These are phyloP conservation scores for Oenanthe melanoleuca DNA, from an alignment of 2,113 vertebrate species.

Conservation along the genomic window DNA sequence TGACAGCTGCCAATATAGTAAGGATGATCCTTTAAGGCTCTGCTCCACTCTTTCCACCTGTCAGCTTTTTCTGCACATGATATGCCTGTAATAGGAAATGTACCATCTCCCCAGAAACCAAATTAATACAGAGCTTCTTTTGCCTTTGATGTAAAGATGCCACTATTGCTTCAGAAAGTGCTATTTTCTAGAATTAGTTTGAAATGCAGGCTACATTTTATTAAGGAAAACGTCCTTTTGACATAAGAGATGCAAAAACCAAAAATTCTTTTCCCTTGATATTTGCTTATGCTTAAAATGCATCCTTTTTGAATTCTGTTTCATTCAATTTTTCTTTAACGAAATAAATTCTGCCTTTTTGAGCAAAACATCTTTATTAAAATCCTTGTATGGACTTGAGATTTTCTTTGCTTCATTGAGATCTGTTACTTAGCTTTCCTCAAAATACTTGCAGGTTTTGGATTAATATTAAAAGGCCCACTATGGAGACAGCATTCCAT, in stretches of 20 bases:
- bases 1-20: background rate
- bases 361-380: background rate
- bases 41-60: background rate
- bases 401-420: background rate
- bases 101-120: background rate
- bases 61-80: constrained; percentile 7
- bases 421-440: background rate
- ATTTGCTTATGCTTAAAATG: background rate
- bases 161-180: background rate
- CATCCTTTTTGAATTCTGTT: background rate
- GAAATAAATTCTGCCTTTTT: background rate
- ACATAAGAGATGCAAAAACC: background rate
- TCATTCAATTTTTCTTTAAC: background rate
- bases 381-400: background rate
- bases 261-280: background rate
- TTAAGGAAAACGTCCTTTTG: background rate
- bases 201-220: background rate
- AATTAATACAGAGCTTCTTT: constrained; percentile 4
- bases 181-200: background rate
- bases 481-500: background rate
- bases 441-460: background rate
- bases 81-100: background rate
- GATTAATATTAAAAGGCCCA: background rate
- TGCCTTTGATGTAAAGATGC: constrained; percentile 24
- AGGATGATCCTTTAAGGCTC: constrained; percentile 10